Evolutionary conservation across 2,888 invertebrate genomes (phyloP), one percentile per base, ranked within the genome.

Genomic region (Agonopterix arenella): DNA sequence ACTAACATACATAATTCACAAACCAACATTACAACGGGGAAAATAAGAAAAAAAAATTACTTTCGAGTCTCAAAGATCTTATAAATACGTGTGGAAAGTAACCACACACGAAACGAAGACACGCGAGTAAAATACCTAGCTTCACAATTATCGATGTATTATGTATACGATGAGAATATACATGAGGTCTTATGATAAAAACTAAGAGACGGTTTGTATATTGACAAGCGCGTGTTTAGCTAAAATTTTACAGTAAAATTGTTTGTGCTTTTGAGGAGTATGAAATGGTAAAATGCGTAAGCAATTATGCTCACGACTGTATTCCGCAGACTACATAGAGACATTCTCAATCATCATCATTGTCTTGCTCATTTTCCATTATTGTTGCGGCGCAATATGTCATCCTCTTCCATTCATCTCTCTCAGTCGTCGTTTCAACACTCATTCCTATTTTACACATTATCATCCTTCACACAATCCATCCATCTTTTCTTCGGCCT

Each of bases 1-100:
- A 2, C 10, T 1, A 13, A 11, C 13, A 53, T 53, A 50, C 28
- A 41, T 47, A 47, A 53, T 53, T 53, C 44, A 53, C 52, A 18
- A n/a, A 9, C 28, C 44, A 51, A 45, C 53, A 53, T 53, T 44
- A 53, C 53, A 50, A 44, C 48, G 52, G 48, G 52, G 52, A 52
- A 54, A 54, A 51, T 51, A 44, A 40, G 11, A 36, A 37, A 47
- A 45, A 51, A 50, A 54, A 52, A 54, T 44, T 54, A 54, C 54
- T 54, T 54, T 54, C 54, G 44, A 50, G 54, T 46, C 48, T 49
- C 50, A 41, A 48, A 49, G 50, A 54, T 52, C 52, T 52, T 46
- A 51, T 52, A 47, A 48, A 44, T 43, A 46, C 40, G 47, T 48
- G 46, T 52, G 52, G 54, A 54, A 54, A 54, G 54, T 52, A 48